Conservation (phyloP, 2,888 invertebrate genomes). For the Drosophila formosana region DNA sequence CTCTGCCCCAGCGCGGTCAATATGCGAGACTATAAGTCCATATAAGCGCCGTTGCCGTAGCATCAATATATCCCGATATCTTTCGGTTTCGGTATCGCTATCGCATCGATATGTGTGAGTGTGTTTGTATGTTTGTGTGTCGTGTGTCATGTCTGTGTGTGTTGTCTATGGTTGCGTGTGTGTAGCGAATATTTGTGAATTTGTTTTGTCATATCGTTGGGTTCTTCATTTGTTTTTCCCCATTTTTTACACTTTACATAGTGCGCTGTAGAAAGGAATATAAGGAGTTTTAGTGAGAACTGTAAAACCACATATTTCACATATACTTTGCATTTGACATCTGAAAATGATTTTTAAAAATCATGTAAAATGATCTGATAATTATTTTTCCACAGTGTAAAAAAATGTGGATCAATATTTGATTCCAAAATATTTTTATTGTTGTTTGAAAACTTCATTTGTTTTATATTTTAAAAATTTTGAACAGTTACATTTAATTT, state of each 20-base stretch:
- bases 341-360: neutral
- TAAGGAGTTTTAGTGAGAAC: neutral
- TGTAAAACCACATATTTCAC: neutral
- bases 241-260: conserved; percentile 13
- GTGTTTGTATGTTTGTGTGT: conserved; percentile 26
- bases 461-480: too few species aligned
- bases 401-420: too few species aligned
- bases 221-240: conserved; percentile 26
- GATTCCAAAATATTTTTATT: too few species aligned
- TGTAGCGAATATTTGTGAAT: conserved; percentile 77
- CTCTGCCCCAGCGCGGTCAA: conserved; percentile 69
- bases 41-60: conserved; percentile 66
- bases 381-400: too few species aligned
- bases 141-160: conserved; percentile 22
- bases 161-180: conserved; percentile 5
- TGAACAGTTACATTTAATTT: neutral
- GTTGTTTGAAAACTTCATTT: too few species aligned
- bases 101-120: conserved; percentile 35
- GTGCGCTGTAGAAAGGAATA: conserved; percentile 16
- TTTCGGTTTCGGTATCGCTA: conserved; percentile 39
- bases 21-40: conserved; percentile 78
- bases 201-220: conserved; percentile 81
- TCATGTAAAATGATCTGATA: too few species aligned
- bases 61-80: conserved; percentile 62
- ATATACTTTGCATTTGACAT: too few species aligned